Base-by-base conservation (phyloP, 2,113 vertebrate genomes). In the Danionella cerebrum region DNA sequence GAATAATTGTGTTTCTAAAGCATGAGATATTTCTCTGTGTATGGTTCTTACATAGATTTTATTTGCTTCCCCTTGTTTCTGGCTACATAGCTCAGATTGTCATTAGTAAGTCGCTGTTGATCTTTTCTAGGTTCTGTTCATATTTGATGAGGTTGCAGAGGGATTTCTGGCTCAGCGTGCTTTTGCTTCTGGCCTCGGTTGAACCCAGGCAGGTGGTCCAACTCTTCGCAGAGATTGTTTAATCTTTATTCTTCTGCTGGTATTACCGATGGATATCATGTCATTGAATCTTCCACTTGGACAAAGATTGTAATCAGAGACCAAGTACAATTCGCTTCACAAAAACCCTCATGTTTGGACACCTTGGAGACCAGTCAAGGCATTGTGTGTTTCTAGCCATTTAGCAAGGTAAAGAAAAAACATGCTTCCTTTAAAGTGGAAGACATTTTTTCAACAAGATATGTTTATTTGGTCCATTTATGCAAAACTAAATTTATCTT, bases 221-320 rank as follows among this genome's bases (percentile, higher is more conserved):
- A 5, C 58, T 41, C 31, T 39, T 14, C 24, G 33, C 6, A n/a
- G 44, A 39, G 25, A 59, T 39, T 57, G 48, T 67, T 67, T 67
- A 47, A n/a, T n/a, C n/a, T n/a, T n/a, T n/a, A n/a, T n/a, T n/a
- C n/a, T 65, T 21, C 53, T 67, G 29, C 45, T 24, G 33, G 42
- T 39, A 22, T 18, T 60, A 3, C 48, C 62, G 39, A 67, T 25
- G 1, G 33, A 47, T 55, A 73, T 68, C 33, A 27, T 24, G 31
- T 5, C 54, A 16, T 62, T 47, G 14, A 47, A 54, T 44, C 50
- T 69, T 41, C 55, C 13, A n/a, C 13, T 44, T 44, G 52, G 41
- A 21, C 59, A 14, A 52, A 59, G 45, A 69, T 69, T 38, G 65
- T 73, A 69, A 69, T 69, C 33, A 22, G 66, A 73, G 25, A 44